A percentile compares a stretch with the other conserved stretches of the same genome.
These are phyloP conservation scores for Syngnathoides biaculeatus DNA, from an alignment of 2,113 vertebrate genomes.

Conservation along the genomic window DNA sequence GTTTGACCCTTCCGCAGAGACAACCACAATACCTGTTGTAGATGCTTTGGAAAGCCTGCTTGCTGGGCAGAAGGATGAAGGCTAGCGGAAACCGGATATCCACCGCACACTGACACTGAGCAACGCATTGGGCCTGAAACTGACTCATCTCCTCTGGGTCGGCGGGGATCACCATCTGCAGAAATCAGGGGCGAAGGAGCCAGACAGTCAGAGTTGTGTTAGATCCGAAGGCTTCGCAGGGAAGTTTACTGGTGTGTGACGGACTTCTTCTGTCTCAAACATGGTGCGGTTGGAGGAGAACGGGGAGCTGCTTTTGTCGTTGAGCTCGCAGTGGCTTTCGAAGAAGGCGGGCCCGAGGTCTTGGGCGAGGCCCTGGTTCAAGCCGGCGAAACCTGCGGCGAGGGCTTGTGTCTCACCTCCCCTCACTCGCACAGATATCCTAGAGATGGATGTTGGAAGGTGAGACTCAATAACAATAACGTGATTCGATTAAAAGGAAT, in stretches of 20 bases:
- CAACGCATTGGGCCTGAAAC: conserved; percentile 83
- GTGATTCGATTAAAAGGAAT: background rate
- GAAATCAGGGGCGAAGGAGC: background rate
- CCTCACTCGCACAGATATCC: conserved; percentile 69
- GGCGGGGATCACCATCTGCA: conserved; percentile 90
- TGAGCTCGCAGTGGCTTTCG: conserved; percentile 85
- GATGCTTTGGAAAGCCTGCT: conserved; percentile 85
- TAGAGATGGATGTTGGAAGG: conserved; percentile 11
- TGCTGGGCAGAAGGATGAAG: conserved; percentile 84
- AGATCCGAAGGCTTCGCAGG: background rate
- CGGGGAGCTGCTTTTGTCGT: conserved; percentile 80
- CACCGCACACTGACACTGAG: conserved; percentile 79
- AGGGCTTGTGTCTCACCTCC: conserved; percentile 69
- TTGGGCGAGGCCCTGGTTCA: conserved; percentile 67
- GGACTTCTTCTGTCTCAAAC: conserved; percentile 90
- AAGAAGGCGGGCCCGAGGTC: conserved; percentile 75
- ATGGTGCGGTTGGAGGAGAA: conserved; percentile 92
- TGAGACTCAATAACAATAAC: conserved; percentile 17
- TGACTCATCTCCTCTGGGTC: conserved; percentile 85
- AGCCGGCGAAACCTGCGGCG: conserved; percentile 46
- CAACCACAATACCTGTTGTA: conserved; percentile 80
- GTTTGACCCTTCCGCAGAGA: background rate
- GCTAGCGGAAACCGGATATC: conserved; percentile 79
- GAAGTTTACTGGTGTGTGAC: background rate
- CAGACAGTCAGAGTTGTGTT: background rate